Evolutionary conservation across 1,140 invertebrate species (phyloP), one percentile per base, ranked within the genome.

Genomic region (Pteromalus puparum): DNA sequence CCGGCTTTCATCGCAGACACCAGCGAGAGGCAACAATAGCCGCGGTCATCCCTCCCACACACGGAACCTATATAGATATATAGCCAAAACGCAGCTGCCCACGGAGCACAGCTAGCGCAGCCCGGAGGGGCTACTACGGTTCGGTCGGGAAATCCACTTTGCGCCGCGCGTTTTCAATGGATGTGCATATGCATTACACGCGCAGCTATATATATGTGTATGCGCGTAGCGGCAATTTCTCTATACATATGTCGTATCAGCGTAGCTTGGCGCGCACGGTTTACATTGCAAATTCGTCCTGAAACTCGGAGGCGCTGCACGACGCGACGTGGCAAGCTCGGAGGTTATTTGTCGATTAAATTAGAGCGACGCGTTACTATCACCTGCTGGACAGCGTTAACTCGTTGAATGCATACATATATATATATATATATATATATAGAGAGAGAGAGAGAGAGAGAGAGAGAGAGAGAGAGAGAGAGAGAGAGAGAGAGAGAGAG

Each of bases 271-370:
- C 72, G 34, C 81, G 34, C 85, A 80, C 87, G 83, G 90, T 92
- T 92, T 92, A 92, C 89, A 92, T 92, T 92, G 91, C 91, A 92
- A 92, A 92, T 92, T 91, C 81, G 87, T 89, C 88, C 86, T 82
- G 76, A 88, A 92, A 91, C 88, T 91, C 89, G 65, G 30, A 81
- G 74, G 83, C 85, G 12, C 88, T 89, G 88, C 86, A 75, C 87
- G 87, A 6, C 21, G 85, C 74, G n/a, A n/a, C n/a, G 84, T 83
- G 61, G 67, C 82, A 87, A 74, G 81, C 79, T 80, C 88, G 81
- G 86, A 90, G 91, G 87, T 91, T 91, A 89, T 87, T 87, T 88
- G 82, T 77, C 88, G 90, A 90, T 92, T 91, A 90, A 92, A 91
- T 92, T 92, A 90, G 85, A 84, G 79, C 26, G 26, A 12, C 67